Evolutionary conservation across 2,888 invertebrate species (phyloP).

Genomic region (Xylocampa areola): DNA sequence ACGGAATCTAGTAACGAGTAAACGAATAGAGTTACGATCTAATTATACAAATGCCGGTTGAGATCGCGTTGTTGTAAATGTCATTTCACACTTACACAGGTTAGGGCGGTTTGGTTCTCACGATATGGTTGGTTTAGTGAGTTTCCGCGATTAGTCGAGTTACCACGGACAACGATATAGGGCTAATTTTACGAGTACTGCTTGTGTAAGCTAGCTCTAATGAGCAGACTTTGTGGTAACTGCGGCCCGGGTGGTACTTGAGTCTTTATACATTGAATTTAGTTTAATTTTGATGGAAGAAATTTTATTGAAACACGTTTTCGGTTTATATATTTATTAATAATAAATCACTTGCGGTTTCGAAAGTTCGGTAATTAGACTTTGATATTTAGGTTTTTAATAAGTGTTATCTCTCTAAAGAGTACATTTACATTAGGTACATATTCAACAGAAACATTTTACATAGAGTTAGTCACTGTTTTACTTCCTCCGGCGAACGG

Average conservation of each 20-base stretch:
- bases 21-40: constrained; percentile 80
- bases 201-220: constrained; percentile 69
- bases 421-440: no score
- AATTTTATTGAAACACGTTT: constrained; percentile 5
- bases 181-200: constrained; percentile 72
- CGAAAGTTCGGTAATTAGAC: no score
- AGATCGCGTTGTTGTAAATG: constrained; percentile 76
- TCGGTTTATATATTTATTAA: no score
- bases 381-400: no score
- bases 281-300: constrained; percentile 23
- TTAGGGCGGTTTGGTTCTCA: constrained; percentile 64
- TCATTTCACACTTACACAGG: constrained; percentile 75
- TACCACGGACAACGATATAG: constrained; percentile 65
- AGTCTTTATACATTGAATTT: constrained; percentile 29
- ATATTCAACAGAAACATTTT: no score
- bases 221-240: constrained; percentile 67
- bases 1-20: constrained; percentile 70
- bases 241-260: constrained; percentile 42
- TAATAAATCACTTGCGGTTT: no score
- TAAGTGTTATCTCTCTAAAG: no score
- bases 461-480: no score
- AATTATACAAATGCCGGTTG: constrained; percentile 80
- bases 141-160: constrained; percentile 70
- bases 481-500: no score
- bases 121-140: constrained; percentile 64